Percentiles rank a stretch among this genome's conserved stretches.
Conservation (phyloP, 2,888 invertebrate genomes). For the Dyspetes luteomarginatus region DNA sequence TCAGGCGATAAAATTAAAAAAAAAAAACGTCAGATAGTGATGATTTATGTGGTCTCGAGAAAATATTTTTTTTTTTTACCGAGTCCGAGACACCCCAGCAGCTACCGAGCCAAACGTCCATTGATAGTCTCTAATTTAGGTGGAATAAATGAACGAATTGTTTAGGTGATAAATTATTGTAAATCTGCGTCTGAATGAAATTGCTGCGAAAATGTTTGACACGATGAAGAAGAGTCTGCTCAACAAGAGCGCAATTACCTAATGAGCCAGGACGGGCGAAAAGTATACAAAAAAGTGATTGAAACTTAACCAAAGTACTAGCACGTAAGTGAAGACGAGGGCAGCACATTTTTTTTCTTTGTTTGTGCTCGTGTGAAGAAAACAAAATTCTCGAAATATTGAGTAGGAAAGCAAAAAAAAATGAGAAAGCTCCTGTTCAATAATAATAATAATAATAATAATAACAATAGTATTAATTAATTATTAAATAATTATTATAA, state of each 20-base stretch:
- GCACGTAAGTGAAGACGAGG: constrained; percentile 73
- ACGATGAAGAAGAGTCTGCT: constrained; percentile 29
- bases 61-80: constrained; percentile 55
- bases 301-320: constrained; percentile 80
- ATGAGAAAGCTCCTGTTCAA: constrained; percentile 38
- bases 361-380: constrained; percentile 33
- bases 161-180: constrained; percentile 52
- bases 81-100: constrained; percentile 66
- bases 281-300: constrained; percentile 66
- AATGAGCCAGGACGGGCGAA: constrained; percentile 53
- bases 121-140: constrained; percentile 66
- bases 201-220: constrained; percentile 4
- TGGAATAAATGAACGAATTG: constrained; percentile 55
- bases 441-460: constrained; percentile 15
- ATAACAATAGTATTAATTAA: background rate
- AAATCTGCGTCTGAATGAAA: constrained; percentile 36
- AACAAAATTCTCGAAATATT: constrained; percentile 20
- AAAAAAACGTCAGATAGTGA: constrained; percentile 43
- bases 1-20: constrained; percentile 44
- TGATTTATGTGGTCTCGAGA: constrained; percentile 61
- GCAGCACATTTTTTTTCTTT: constrained; percentile 38
- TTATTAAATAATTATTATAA: too few species aligned
- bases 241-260: constrained; percentile 59
- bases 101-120: constrained; percentile 69
- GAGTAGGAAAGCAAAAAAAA: constrained; percentile 20